Evolutionary conservation across 1,140 invertebrate genomes (phyloP).

Genomic region (Cydia fagiglandana): DNA sequence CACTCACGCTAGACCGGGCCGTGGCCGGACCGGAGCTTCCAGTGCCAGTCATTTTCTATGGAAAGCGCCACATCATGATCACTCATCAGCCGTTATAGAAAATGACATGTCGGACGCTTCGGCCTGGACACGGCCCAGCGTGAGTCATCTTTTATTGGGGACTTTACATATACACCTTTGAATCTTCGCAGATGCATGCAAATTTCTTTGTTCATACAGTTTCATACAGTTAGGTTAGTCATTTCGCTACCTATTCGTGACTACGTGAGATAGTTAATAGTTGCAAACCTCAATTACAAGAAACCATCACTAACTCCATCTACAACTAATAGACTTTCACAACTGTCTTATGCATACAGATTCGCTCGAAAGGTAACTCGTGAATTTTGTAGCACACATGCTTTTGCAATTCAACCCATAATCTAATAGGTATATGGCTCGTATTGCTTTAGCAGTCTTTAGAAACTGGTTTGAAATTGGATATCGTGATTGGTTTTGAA

Average conservation of each 20-base stretch:
- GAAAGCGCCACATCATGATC: too few relatives aligned
- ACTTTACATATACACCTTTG: too few relatives aligned
- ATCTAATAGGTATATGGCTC: neutral
- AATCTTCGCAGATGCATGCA: too few relatives aligned
- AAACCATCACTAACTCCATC: neutral
- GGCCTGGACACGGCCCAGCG: too few relatives aligned
- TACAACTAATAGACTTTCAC: neutral
- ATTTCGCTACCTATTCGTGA: neutral
- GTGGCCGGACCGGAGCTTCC: too few relatives aligned
- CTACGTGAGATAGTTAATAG: neutral
- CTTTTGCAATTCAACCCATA: neutral
- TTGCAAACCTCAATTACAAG: neutral
- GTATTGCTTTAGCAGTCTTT: neutral
- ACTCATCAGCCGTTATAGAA: too few relatives aligned
- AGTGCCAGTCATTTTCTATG: too few relatives aligned
- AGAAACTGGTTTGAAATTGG: conserved; percentile 6
- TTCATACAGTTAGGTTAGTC: too few relatives aligned
- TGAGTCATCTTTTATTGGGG: too few relatives aligned
- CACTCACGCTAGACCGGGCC: too few relatives aligned
- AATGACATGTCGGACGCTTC: too few relatives aligned
- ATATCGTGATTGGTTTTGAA: neutral
- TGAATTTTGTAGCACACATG: neutral
- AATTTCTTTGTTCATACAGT: too few relatives aligned
- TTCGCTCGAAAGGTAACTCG: neutral
- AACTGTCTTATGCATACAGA: conserved; percentile 10